Evolutionary conservation across 2,113 vertebrate species (phyloP).

Genomic region (Neogale vison): DNA sequence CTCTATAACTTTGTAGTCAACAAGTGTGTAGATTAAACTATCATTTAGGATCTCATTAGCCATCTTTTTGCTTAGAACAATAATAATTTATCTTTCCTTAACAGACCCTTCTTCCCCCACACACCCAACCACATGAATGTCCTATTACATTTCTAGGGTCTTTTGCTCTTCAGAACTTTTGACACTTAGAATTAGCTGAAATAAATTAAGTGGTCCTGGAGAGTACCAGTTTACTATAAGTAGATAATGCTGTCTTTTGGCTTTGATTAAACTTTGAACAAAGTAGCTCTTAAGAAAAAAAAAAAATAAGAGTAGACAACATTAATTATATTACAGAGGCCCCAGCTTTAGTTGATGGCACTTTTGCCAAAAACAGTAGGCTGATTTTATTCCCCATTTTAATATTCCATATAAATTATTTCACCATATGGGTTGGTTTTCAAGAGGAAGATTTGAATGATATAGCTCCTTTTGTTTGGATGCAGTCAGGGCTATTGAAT

Average conservation of each 20-base stretch:
- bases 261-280: slow-evolving; percentile 23
- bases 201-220: slow-evolving; percentile 33
- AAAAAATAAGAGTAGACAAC: neutral
- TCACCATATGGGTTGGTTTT: neutral
- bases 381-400: neutral
- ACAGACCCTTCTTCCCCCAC: neutral
- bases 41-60: slow-evolving; percentile 68
- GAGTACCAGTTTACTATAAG: neutral
- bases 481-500: neutral
- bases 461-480: neutral
- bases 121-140: neutral
- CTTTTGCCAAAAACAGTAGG: neutral
- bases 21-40: slow-evolving; percentile 74
- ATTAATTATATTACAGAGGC: neutral
- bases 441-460: neutral
- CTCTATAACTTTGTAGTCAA: slow-evolving; percentile 64
- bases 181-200: slow-evolving; percentile 67
- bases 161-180: slow-evolving; percentile 74
- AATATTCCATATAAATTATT: neutral
- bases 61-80: slow-evolving; percentile 74
- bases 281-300: neutral
- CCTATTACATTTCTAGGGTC: slow-evolving; percentile 61
- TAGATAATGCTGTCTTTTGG: neutral
- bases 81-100: slow-evolving; percentile 76
- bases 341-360: neutral